A percentile compares a stretch with the other conserved stretches of the same genome.
Conservation (phyloP, 2,113 vertebrate genomes). For the Platycercus adscitus region DNA sequence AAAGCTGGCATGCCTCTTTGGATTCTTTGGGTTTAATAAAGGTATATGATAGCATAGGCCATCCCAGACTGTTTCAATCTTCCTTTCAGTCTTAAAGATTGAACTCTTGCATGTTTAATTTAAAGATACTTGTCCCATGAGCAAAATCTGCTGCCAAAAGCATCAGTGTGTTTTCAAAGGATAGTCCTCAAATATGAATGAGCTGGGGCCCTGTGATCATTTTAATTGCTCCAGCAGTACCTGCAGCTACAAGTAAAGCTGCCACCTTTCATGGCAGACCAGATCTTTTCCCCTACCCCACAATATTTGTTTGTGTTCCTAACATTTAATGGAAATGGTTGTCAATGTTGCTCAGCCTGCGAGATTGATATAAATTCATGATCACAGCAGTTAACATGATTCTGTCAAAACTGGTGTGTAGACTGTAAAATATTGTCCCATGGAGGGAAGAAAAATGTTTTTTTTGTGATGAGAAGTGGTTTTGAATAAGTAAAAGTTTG, state of each 20-base stretch:
- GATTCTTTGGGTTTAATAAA: constrained; percentile 9
- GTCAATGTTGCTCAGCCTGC: background rate
- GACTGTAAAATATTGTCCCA: background rate
- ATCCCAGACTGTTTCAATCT: constrained; percentile 20
- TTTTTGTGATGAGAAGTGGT: background rate
- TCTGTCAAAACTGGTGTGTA: background rate
- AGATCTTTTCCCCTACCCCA: background rate
- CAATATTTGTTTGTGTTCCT: background rate
- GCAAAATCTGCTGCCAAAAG: constrained; percentile 17
- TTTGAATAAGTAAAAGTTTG: background rate
- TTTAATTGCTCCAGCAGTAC: background rate
- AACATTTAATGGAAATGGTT: background rate
- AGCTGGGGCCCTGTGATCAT: background rate
- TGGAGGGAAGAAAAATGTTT: background rate
- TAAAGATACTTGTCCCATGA: background rate
- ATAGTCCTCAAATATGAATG: background rate
- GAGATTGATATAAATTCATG: background rate
- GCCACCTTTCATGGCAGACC: background rate
- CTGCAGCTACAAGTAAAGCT: background rate
- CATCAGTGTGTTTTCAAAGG: background rate
- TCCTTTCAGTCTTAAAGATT: background rate
- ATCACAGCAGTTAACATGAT: background rate
- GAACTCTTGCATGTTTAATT: background rate
- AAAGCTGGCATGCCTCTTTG: background rate
- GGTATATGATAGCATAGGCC: background rate